Percentiles rank a stretch among this genome's conserved stretches.
Evolutionary conservation across 2,113 vertebrate genomes (phyloP).

Genomic region (Dendropsophus ebraccatus): DNA sequence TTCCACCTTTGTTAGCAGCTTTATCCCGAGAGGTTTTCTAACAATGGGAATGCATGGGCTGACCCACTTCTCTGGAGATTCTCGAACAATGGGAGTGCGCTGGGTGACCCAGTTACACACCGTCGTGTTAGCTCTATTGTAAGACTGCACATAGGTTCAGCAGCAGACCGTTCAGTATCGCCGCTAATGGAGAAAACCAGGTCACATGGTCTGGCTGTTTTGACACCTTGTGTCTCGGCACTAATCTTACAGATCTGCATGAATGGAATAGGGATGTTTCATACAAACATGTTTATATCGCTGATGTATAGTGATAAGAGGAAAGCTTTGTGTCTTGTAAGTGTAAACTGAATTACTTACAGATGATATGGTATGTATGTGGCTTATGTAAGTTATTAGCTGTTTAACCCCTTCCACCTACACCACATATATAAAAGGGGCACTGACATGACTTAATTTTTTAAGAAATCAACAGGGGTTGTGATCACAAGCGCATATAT

Average conservation of each 20-base stretch:
- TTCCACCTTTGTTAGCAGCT: not conserved
- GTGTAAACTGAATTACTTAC: not conserved
- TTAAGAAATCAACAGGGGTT: too few species aligned
- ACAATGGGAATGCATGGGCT: conserved; percentile 1
- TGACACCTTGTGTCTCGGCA: not conserved
- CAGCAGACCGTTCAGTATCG: not conserved
- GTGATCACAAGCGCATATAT: too few species aligned
- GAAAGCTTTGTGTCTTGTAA: not conserved
- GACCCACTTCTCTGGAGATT: not conserved
- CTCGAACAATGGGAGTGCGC: not conserved
- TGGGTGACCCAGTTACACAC: not conserved
- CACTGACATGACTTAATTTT: too few species aligned
- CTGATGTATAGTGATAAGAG: not conserved
- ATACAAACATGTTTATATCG: not conserved
- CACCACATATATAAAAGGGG: too few species aligned
- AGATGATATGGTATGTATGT: too few species aligned
- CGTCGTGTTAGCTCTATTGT: not conserved
- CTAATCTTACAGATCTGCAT: not conserved
- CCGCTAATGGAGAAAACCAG: not conserved
- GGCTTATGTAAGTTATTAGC: too few species aligned
- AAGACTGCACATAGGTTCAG: not conserved
- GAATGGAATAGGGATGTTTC: not conserved
- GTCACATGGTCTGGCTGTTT: not conserved
- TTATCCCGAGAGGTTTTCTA: not conserved
- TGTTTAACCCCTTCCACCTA: too few species aligned